Percentiles rank a stretch among this genome's conserved stretches.
phyloP scores from a whole-genome alignment of 2,113 vertebrate species.

The Atractosteus spatula region DNA sequence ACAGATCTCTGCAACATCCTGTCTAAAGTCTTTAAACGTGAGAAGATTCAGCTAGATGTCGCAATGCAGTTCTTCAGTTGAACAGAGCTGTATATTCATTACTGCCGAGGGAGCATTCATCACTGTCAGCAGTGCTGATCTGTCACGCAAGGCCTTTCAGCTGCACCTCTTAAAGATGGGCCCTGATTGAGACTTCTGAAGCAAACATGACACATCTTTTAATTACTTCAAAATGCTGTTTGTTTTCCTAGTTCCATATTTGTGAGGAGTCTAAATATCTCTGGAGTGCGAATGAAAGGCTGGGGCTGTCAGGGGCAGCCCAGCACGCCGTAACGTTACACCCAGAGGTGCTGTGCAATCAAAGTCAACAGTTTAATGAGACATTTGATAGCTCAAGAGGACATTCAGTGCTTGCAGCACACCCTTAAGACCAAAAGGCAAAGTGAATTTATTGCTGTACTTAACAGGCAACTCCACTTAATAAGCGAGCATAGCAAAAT shows the following conservation, averaged over 20 bases:
- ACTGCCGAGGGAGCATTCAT: neutral
- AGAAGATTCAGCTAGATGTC: neutral
- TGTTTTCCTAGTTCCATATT: neutral
- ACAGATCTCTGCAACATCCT: neutral
- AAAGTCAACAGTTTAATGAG: no score
- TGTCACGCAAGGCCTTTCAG: slow-evolving; percentile 11
- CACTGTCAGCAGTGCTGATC: slow-evolving; percentile 5
- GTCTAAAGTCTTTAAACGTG: neutral
- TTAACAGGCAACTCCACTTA: neutral
- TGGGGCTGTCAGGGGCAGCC: neutral
- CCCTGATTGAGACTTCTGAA: neutral
- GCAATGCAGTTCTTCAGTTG: neutral
- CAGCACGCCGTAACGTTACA: neutral
- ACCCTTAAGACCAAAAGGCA: neutral
- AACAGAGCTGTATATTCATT: neutral
- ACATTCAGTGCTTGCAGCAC: neutral
- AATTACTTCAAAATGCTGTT: neutral
- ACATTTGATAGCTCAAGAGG: neutral
- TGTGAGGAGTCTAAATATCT: neutral
- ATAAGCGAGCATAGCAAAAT: neutral
- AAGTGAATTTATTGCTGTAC: neutral
- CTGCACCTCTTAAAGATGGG: neutral
- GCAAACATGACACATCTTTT: neutral
- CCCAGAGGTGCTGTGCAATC: neutral
- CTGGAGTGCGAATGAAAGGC: neutral